Evolutionary conservation across 2,113 vertebrate species (phyloP).

Genomic region (Muscicapa adusta): DNA sequence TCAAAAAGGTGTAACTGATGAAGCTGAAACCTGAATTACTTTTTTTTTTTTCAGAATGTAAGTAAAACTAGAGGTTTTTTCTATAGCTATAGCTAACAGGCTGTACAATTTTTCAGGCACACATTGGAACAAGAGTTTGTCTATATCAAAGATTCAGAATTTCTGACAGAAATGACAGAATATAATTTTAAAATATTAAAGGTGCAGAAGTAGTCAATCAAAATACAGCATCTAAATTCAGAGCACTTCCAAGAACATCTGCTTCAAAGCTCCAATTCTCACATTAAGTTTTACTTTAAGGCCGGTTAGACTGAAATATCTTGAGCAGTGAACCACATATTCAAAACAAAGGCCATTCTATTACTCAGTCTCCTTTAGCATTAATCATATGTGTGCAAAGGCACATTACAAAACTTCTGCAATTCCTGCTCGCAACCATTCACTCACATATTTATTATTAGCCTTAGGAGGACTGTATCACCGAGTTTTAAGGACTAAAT

Average conservation of each 20-base stretch:
- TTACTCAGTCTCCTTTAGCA: neutral
- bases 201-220: neutral
- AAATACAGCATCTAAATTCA: neutral
- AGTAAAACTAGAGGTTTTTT: neutral
- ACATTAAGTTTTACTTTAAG: neutral
- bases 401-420: neutral
- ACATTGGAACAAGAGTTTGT: neutral
- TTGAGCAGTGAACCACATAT: neutral
- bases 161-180: neutral
- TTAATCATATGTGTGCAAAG: neutral
- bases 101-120: neutral
- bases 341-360: neutral
- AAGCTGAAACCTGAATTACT: neutral
- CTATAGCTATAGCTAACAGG: neutral
- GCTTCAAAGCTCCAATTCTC: neutral
- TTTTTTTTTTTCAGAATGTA: neutral
- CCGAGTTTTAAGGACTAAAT: neutral
- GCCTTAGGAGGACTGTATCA: neutral
- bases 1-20: neutral
- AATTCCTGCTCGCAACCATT: neutral
- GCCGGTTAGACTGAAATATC: neutral
- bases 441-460: neutral
- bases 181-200: neutral
- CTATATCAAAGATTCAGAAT: neutral
- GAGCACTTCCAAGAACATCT: neutral